Evolutionary conservation across 2,888 invertebrate genomes (phyloP).

Genomic region (Thymelicus lineola): DNA sequence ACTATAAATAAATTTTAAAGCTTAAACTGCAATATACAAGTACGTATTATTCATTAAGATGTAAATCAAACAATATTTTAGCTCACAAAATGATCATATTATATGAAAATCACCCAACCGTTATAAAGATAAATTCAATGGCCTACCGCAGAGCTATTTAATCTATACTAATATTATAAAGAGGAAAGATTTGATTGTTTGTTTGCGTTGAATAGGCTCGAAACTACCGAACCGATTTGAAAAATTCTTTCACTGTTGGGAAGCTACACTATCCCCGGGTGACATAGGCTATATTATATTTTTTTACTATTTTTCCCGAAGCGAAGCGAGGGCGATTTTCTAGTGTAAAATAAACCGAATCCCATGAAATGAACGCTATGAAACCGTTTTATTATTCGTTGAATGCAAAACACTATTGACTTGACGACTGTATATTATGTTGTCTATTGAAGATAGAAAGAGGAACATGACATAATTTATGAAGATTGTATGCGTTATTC

Average conservation of each 20-base stretch:
- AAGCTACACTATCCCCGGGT: too few species aligned
- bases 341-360: conserved; percentile 64
- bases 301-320: too few species aligned
- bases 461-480: conserved; percentile 1
- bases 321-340: too few species aligned
- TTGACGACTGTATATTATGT: conserved; percentile 18
- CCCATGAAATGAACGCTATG: conserved; percentile 56
- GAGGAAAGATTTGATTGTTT: too few species aligned
- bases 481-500: conserved; percentile 1
- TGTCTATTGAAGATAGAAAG: conserved; percentile 4
- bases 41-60: neutral
- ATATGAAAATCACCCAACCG: conserved; percentile 21
- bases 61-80: neutral
- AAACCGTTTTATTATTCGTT: conserved; percentile 28
- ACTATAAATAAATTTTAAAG: too few species aligned
- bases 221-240: too few species aligned
- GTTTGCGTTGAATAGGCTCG: too few species aligned
- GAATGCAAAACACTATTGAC: conserved; percentile 27
- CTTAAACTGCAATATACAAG: too few species aligned
- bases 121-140: conserved; percentile 65
- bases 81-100: neutral
- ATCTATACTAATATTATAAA: too few species aligned
- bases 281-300: too few species aligned
- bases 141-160: conserved; percentile 59
- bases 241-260: too few species aligned